Evolutionary conservation across 2,797 vertebrate genomes (phyloP).

Genomic region (Catostomus latipinnis): DNA sequence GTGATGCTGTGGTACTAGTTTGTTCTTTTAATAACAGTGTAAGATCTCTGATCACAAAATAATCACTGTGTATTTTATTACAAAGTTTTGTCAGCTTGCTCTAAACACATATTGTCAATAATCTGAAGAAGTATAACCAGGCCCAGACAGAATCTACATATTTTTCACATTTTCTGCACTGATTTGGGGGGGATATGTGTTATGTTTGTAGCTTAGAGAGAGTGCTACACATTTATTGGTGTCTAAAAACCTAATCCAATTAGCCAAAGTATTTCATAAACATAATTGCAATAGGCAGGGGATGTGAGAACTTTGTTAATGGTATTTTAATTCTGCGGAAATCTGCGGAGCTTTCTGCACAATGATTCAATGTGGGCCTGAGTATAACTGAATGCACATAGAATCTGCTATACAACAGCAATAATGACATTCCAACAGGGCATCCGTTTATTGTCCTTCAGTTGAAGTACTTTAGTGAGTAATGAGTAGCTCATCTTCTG

Average conservation of each 20-base stretch:
- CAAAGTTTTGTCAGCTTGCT: neutral
- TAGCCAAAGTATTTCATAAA: no score
- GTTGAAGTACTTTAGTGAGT: slow-evolving; percentile 43
- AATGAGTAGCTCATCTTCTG: slow-evolving; percentile 52
- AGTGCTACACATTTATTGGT: no score
- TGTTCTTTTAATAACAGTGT: neutral
- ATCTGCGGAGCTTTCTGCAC: no score
- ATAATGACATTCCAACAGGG: slow-evolving; percentile 39
- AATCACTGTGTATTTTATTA: neutral
- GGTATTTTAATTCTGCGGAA: no score
- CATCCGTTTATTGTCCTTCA: slow-evolving; percentile 39
- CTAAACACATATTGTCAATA: neutral
- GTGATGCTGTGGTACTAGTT: slow-evolving; percentile 15
- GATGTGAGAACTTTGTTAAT: no score
- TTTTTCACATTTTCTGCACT: no score
- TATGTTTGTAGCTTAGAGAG: no score
- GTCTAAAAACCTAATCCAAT: no score
- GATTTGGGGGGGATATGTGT: no score
- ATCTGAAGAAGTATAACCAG: neutral
- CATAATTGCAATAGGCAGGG: no score
- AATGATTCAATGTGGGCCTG: no score
- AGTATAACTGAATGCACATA: slow-evolving; percentile 3
- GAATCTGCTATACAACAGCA: slow-evolving; percentile 3
- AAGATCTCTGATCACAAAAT: neutral
- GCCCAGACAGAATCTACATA: no score